Evolutionary conservation across 2,888 invertebrate genomes (phyloP).

Genomic region (Deroplatys truncata): DNA sequence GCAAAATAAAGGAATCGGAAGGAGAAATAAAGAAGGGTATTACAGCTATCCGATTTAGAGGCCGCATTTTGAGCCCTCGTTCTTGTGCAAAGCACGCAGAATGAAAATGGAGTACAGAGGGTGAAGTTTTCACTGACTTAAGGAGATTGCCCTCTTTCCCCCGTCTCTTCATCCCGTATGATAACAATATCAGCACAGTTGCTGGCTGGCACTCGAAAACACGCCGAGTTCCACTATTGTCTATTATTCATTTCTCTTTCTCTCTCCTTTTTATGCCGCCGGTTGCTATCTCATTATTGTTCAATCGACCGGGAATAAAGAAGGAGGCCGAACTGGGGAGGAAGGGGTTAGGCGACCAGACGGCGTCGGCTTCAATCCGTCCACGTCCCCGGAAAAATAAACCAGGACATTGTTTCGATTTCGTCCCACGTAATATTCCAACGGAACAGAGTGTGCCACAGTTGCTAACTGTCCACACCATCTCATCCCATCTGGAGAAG

Average conservation of each 20-base stretch:
- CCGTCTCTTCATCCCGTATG: neutral
- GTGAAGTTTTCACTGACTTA: neutral
- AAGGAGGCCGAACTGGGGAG: neutral
- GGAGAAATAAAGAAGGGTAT: neutral
- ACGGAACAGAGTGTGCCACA: neutral
- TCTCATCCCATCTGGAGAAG: neutral
- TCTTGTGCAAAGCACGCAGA: neutral
- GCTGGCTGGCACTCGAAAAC: neutral
- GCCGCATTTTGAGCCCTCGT: neutral
- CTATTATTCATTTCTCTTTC: neutral
- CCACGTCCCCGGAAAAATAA: neutral
- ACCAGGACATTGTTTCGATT: neutral
- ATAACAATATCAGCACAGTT: neutral
- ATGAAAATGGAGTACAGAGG: neutral
- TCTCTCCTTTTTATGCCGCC: neutral
- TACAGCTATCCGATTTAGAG: neutral
- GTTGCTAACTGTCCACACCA: neutral
- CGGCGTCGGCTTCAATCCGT: neutral
- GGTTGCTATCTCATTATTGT: neutral
- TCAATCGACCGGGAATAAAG: neutral
- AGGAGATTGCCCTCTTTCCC: neutral
- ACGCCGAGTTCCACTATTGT: neutral
- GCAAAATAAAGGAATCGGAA: neutral
- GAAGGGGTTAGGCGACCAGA: neutral
- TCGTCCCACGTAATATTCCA: neutral